These are phyloP conservation scores for Oedothorax gibbosus DNA, from an alignment of 1,140 invertebrate species.

Conservation along the genomic window DNA sequence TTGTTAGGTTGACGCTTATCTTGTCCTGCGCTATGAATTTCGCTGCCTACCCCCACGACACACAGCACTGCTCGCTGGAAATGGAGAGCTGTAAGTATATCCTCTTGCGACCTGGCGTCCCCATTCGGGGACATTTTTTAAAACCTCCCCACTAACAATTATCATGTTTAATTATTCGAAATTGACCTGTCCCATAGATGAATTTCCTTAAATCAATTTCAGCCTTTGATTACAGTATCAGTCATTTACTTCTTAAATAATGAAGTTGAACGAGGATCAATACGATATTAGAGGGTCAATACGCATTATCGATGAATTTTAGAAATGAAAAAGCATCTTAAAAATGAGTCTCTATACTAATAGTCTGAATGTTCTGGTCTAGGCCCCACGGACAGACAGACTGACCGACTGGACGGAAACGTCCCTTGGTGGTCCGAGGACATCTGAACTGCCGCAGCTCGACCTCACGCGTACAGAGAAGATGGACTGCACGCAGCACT, in stretches of 20 bases:
- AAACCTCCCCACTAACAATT: too few species aligned
- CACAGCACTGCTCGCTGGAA: conserved; percentile 67
- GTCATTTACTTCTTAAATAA: too few species aligned
- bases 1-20: conserved; percentile 81
- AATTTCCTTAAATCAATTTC: too few species aligned
- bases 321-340: too few species aligned
- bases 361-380: too few species aligned
- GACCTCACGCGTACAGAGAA: conserved; percentile 66
- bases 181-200: too few species aligned
- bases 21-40: conserved; percentile 94
- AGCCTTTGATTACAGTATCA: too few species aligned
- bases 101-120: too few species aligned
- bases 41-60: conserved; percentile 82
- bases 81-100: conserved; percentile 67
- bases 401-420: conserved; percentile 67
- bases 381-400: conserved; percentile 69
- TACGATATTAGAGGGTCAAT: too few species aligned
- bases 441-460: conserved; percentile 69
- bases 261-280: too few species aligned
- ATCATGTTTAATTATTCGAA: neutral
- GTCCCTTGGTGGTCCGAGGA: conserved; percentile 66
- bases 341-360: neutral
- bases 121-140: too few species aligned
- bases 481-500: conserved; percentile 68
- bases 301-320: too few species aligned